phyloP scores from a whole-genome alignment of 2,797 vertebrate species.

The Sardinella longiceps region DNA sequence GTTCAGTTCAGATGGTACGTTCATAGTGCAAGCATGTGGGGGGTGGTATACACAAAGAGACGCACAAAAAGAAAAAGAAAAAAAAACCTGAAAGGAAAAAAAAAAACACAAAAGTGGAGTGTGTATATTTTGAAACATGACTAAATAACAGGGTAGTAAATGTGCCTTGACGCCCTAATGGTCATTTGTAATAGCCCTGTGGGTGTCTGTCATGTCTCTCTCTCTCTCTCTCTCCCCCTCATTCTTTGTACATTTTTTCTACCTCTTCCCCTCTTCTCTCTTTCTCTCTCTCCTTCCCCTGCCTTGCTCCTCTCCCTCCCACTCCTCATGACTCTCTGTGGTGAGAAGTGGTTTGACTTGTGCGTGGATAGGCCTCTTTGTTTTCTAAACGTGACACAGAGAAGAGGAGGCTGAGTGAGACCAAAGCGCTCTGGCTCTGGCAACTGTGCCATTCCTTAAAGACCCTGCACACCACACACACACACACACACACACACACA shows the following conservation, averaged over 20 bases:
- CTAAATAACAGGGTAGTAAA: conserved; percentile 55
- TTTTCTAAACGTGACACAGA: conserved; percentile 30
- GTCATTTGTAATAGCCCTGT: conserved; percentile 60
- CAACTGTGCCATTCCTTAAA: conserved; percentile 39
- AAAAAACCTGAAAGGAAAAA: background rate
- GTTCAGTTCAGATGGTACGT: conserved; percentile 51
- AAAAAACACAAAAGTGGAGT: background rate
- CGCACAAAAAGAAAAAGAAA: background rate
- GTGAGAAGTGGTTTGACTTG: conserved; percentile 59
- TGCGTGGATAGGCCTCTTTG: conserved; percentile 50
- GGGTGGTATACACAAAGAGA: background rate
- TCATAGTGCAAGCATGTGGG: conserved; percentile 27
- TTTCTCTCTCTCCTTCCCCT: background rate
- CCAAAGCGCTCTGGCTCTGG: conserved; percentile 32
- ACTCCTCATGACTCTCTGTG: conserved; percentile 44
- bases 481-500: background rate
- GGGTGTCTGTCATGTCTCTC: conserved; percentile 64
- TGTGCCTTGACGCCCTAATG: conserved; percentile 63
- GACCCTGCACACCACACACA: conserved; percentile 58
- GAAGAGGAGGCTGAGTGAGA: conserved; percentile 50
- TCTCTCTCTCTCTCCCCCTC: conserved; percentile 7
- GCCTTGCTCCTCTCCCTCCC: background rate
- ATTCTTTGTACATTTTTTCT: background rate
- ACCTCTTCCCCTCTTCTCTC: background rate
- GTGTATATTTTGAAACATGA: conserved; percentile 46